Evolutionary conservation across 2,113 vertebrate species (phyloP).

Genomic region (Lepus europaeus): DNA sequence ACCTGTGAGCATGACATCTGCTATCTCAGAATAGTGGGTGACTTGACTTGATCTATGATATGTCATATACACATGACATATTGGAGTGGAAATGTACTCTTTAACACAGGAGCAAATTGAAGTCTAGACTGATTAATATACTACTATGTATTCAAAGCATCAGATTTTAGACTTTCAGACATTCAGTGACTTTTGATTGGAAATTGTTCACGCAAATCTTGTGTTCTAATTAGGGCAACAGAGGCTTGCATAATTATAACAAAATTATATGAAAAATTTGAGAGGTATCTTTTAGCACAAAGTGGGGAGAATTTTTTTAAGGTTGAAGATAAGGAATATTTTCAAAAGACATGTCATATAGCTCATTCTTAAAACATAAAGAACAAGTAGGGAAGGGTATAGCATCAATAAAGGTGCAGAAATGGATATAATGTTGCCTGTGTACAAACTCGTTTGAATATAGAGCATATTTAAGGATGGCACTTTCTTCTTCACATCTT

Average conservation of each 20-base stretch:
- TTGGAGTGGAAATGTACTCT: not conserved
- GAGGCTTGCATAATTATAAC: not conserved
- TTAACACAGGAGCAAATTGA: not conserved
- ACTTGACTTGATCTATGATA: not conserved
- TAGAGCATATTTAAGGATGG: not conserved
- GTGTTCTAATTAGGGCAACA: not conserved
- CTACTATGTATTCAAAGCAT: not conserved
- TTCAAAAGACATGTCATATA: not conserved
- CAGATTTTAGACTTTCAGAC: not conserved
- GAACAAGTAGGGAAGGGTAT: not conserved
- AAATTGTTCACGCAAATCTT: not conserved
- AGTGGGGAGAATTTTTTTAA: not conserved
- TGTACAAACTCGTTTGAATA: not conserved
- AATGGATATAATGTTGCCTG: not conserved
- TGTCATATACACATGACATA: not conserved
- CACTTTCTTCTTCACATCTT: not conserved
- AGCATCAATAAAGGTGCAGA: not conserved
- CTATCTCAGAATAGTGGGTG: constrained; percentile 10
- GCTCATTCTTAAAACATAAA: not conserved
- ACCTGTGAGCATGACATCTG: not conserved
- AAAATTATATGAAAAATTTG: constrained; percentile 36
- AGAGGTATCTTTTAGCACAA: not conserved
- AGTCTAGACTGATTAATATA: constrained; percentile 10
- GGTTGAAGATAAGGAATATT: not conserved
- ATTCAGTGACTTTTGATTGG: not conserved